phyloP scores from a whole-genome alignment of 2,113 vertebrate species.

The Pluvialis apricaria region DNA sequence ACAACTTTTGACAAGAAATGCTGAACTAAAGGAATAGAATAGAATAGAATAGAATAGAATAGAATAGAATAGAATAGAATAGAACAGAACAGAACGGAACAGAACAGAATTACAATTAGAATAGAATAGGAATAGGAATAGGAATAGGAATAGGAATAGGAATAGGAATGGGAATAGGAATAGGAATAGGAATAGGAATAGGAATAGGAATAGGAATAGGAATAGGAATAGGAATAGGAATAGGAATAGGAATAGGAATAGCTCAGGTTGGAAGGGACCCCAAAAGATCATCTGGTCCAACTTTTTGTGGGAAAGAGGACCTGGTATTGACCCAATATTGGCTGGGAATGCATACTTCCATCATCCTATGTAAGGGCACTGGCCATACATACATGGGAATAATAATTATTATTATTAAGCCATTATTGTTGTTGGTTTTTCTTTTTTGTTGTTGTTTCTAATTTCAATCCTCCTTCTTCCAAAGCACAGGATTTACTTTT shows the following conservation, averaged over 20 bases:
- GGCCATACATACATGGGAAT: not conserved
- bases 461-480: not conserved
- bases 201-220: too few species aligned
- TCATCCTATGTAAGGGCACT: not conserved
- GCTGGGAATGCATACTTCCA: not conserved
- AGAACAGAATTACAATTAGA: too few species aligned
- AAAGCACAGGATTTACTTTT: not conserved
- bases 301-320: not conserved
- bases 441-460: not conserved
- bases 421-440: fast-evolving
- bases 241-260: not conserved
- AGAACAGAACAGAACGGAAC: not conserved
- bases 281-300: fast-evolving
- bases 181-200: not conserved
- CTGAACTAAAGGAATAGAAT: not conserved
- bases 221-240: too few species aligned
- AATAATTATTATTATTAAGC: not conserved
- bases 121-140: not conserved
- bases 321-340: not conserved
- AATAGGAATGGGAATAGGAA: too few species aligned
- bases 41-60: not conserved
- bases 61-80: not conserved
- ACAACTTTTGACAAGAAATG: not conserved
- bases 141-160: too few species aligned
- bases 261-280: not conserved